Percentiles rank a stretch among this genome's conserved stretches.
phyloP scores from a whole-genome alignment of 35 echinoderm and acorn worm genomes.

The Holothuria glaberrima region DNA sequence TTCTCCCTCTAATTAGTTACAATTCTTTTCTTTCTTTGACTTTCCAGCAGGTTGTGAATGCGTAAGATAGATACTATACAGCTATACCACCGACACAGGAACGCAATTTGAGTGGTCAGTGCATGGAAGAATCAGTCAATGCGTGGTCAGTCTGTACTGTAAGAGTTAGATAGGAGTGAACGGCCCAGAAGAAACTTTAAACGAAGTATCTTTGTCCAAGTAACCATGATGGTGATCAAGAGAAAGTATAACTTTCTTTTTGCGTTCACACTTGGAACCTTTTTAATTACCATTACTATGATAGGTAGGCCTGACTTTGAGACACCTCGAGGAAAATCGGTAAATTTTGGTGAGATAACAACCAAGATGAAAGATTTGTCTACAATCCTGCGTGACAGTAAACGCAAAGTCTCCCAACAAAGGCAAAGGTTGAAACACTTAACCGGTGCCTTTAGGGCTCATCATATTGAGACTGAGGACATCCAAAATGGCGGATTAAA shows the following conservation, averaged over 20 bases:
- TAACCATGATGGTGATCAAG: neutral
- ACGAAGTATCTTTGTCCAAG: neutral
- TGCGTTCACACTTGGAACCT: neutral
- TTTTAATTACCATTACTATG: neutral
- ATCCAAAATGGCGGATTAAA: constrained; percentile 14
- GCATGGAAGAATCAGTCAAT: neutral
- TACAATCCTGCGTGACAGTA: neutral
- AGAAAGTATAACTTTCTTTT: neutral
- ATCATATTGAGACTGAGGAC: neutral
- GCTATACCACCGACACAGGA: too few species aligned
- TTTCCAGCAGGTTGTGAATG: neutral
- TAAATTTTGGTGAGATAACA: neutral
- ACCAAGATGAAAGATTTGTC: neutral
- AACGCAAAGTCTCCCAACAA: neutral
- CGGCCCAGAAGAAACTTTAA: neutral
- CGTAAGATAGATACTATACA: neutral
- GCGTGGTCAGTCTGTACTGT: neutral
- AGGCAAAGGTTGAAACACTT: constrained; percentile 12
- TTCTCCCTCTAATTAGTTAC: neutral
- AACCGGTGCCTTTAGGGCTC: neutral
- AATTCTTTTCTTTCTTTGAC: neutral
- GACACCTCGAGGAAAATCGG: neutral
- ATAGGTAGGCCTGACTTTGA: constrained; percentile 21
- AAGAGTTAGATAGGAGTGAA: neutral
- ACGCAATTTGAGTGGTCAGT: too few species aligned